Evolutionary conservation across 2,797 vertebrate genomes (phyloP), one percentile per base, ranked within the genome.

Genomic region (Heliangelus exortis): DNA sequence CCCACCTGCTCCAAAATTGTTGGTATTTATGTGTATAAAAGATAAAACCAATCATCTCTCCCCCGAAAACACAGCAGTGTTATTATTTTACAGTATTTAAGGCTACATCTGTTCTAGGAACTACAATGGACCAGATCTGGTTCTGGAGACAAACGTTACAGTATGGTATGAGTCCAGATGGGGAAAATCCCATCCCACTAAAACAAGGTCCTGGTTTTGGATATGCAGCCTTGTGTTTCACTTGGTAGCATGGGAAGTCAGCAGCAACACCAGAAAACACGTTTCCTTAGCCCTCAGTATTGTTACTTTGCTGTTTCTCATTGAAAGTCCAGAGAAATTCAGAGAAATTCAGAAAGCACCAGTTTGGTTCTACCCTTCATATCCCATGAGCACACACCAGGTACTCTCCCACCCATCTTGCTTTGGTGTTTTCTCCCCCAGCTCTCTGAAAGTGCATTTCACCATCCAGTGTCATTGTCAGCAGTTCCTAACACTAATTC

Each of bases 341-440:
- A 20, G 53, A 68, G 50, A 39, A 87, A 31, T 7, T 14, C 15
- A 54, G n/a, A 23, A 83, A 78, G 76, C 58, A 20, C 6, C 36
- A 1, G 3, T 47, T 45, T 47, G 28, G 36, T 23, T 67, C 67
- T 47, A 19, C 12, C 15, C 25, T 62, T 51, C 0, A 0, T 7
- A 4, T 12, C 18, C 19, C 26, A 10, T 0, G 0, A 85, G 17
- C 19, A 3, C 19, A 16, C 31, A 6, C 2, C 1, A 0, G 67
- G 48, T 13, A 1, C 48, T 34, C 39, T 28, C 18, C 33, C 16
- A 19, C 62, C 22, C 33, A 34, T 3, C 57, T 15, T 19, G 14
- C 15, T 0, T 19, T 13, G 36, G 5, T 18, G 11, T 39, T 53
- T 74, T 62, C 77, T 75, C 62, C 47, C 54, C 41, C 50, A 75